A percentile compares a stretch with the other conserved stretches of the same genome.
Evolutionary conservation across 2,888 invertebrate genomes (phyloP).

Genomic region (Eristalis intricaria): DNA sequence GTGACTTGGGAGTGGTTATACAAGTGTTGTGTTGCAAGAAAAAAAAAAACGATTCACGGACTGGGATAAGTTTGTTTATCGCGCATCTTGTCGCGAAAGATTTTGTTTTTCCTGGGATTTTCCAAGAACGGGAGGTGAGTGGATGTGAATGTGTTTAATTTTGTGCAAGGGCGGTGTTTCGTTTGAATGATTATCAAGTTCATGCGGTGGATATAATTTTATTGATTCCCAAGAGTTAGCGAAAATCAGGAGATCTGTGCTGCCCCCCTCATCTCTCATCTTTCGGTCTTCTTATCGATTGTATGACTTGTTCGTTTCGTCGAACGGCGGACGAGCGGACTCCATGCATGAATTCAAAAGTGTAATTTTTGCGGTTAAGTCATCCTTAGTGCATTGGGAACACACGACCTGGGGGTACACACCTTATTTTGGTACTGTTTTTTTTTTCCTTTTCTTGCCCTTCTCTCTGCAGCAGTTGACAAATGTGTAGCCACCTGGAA

Average conservation of each 20-base stretch:
- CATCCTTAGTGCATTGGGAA: constrained; percentile 11
- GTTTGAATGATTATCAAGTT: constrained; percentile 34
- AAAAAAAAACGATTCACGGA: neutral
- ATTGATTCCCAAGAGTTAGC: constrained; percentile 34
- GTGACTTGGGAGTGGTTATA: constrained; percentile 5
- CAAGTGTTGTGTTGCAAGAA: neutral
- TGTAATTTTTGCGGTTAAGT: neutral
- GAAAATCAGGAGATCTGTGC: constrained; percentile 42
- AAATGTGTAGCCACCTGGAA: constrained; percentile 36
- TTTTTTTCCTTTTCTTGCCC: neutral
- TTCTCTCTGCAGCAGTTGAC: constrained; percentile 14
- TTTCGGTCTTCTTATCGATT: constrained; percentile 32
- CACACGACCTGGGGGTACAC: constrained; percentile 5
- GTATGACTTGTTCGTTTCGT: neutral
- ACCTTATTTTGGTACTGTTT: constrained; percentile 23
- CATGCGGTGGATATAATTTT: constrained; percentile 31
- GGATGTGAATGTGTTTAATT: neutral
- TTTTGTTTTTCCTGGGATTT: constrained; percentile 10
- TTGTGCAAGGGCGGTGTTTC: constrained; percentile 33
- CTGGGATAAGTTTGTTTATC: neutral
- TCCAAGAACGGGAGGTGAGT: constrained; percentile 43
- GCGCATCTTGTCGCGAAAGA: neutral
- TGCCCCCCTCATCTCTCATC: neutral
- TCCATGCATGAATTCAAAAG: neutral
- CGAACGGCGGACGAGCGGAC: neutral